phyloP scores from a whole-genome alignment of 2,797 vertebrate species.

The Lepus oiostolus region DNA sequence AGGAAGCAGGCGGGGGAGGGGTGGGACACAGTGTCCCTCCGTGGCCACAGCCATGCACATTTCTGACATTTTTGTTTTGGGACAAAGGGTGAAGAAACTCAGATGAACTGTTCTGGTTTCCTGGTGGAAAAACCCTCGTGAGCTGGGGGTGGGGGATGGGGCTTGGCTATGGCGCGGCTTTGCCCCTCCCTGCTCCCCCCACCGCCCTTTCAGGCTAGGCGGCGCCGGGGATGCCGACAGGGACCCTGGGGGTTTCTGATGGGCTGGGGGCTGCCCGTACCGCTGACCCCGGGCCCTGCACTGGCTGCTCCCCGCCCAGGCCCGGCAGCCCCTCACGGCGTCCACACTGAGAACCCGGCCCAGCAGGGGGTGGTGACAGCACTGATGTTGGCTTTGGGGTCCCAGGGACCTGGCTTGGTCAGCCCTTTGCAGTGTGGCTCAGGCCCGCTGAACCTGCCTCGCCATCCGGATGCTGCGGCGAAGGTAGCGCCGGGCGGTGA shows the following conservation, averaged over 20 bases:
- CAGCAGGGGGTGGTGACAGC: background rate
- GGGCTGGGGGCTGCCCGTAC: background rate
- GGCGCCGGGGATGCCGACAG: too few species aligned
- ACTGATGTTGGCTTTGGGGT: background rate
- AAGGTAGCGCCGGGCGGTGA: background rate
- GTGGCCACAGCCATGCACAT: conserved; percentile 6
- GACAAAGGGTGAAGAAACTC: conserved; percentile 80
- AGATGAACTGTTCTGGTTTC: conserved; percentile 60
- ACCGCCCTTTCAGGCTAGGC: accelerated
- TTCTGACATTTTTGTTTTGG: conserved; percentile 77
- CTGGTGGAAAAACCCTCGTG: conserved; percentile 62
- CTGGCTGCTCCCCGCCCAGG: background rate
- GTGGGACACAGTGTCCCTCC: background rate
- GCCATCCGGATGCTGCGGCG: background rate
- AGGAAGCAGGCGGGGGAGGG: background rate
- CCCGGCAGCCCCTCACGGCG: background rate
- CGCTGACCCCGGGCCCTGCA: background rate
- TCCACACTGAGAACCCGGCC: background rate
- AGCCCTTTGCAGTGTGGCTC: too few species aligned
- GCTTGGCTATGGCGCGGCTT: background rate
- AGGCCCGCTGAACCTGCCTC: background rate
- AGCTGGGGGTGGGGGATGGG: background rate
- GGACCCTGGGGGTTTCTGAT: too few species aligned
- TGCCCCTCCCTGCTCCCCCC: background rate
- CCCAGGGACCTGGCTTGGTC: background rate